Conservation (phyloP, 2,888 invertebrate species). For the Andrena trimmerana region DNA sequence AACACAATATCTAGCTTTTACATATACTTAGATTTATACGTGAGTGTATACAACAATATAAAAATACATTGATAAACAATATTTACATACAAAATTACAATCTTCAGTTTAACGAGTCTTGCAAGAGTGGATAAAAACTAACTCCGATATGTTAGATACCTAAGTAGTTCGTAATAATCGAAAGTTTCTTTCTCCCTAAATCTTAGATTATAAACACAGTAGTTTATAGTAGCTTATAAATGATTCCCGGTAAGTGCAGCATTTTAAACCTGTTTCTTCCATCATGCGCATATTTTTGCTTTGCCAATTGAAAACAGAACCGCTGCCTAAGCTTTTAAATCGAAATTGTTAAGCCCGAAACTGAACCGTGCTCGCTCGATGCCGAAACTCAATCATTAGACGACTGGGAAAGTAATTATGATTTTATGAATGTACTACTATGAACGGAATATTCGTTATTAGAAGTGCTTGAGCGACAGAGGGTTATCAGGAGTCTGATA, state of each 20-base stretch:
- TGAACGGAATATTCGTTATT: background rate
- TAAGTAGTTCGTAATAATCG: background rate
- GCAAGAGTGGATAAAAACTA: background rate
- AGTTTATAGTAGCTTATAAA: background rate
- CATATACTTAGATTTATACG: background rate
- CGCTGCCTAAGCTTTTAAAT: too few species aligned
- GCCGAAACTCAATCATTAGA: too few species aligned
- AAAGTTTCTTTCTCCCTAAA: background rate
- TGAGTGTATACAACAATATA: conserved; percentile 5
- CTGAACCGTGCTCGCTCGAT: too few species aligned
- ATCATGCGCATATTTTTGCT: too few species aligned
- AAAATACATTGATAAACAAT: conserved; percentile 14
- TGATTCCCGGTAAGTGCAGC: background rate
- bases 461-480: background rate
- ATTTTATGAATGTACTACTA: too few species aligned
- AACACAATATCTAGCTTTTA: conserved; percentile 9
- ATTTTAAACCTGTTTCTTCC: too few species aligned
- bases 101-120: background rate
- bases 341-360: too few species aligned
- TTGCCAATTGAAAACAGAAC: too few species aligned
- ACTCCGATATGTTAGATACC: background rate
- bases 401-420: too few species aligned
- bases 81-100: background rate
- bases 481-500: conserved; percentile 10
- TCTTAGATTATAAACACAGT: background rate